phyloP scores from a whole-genome alignment of 2,888 invertebrate genomes.

The Unio delphinus region DNA sequence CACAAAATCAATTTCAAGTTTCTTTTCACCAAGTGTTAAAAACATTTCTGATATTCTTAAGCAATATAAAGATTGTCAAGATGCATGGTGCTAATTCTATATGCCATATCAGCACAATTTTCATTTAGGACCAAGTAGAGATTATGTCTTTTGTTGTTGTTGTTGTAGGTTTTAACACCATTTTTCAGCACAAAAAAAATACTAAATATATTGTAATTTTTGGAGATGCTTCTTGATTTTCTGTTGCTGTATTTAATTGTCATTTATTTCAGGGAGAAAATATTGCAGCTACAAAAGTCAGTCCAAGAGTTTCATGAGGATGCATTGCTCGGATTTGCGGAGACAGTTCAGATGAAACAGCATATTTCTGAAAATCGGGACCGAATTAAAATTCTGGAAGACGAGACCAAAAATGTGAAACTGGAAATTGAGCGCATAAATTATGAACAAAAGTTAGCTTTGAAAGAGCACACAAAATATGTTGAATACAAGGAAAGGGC shows the following conservation, averaged over 20 bases:
- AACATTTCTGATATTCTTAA: no score
- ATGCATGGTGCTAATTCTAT: no score
- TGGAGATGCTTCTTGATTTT: neutral
- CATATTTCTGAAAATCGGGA: slow-evolving; percentile 47
- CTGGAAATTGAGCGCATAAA: slow-evolving; percentile 23
- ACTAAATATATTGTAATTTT: no score
- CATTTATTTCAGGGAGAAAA: slow-evolving; percentile 13
- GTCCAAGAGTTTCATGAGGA: slow-evolving; percentile 29
- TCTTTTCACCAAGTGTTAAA: no score
- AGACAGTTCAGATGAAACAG: slow-evolving; percentile 56
- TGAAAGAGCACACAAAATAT: slow-evolving; percentile 27
- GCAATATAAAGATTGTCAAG: no score
- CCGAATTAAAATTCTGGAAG: slow-evolving; percentile 37
- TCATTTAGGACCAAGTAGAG: no score
- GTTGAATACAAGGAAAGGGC: slow-evolving; percentile 37
- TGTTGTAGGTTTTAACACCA: no score
- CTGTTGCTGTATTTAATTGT: neutral
- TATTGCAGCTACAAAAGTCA: slow-evolving; percentile 21
- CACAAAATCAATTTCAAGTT: no score
- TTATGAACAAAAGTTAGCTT: slow-evolving; percentile 30
- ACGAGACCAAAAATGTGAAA: slow-evolving; percentile 25
- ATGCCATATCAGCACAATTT: no score
- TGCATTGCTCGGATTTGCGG: slow-evolving; percentile 35
- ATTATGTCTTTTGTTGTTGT: no score
- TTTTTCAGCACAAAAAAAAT: no score